Conservation (phyloP, 35 echinoderm and acorn worm genomes). For the Ptychodera flava region DNA sequence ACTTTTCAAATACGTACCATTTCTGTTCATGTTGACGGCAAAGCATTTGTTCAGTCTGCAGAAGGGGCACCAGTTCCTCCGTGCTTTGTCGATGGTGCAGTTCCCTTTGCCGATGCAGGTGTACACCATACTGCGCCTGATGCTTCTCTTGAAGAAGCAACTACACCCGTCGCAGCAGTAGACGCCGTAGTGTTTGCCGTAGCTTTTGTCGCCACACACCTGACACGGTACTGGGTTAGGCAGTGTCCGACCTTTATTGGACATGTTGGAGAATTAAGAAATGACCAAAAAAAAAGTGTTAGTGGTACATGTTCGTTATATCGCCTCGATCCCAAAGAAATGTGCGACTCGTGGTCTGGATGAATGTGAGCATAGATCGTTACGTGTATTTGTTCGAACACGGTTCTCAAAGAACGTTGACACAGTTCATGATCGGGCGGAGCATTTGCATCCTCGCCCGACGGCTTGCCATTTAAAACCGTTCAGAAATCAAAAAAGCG, state of each 20-base stretch:
- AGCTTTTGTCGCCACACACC: conserved; percentile 92
- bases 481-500: too few species aligned
- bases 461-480: too few species aligned
- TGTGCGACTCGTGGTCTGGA: too few species aligned
- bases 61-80: conserved; percentile 95
- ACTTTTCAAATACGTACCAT: conserved; percentile 49
- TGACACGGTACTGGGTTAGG: conserved; percentile 86
- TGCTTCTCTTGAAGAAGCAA: conserved; percentile 96
- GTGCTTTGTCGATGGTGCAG: conserved; percentile 87
- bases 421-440: too few species aligned
- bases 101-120: conserved; percentile 96
- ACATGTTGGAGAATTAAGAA: too few species aligned
- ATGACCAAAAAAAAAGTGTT: too few species aligned
- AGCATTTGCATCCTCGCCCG: too few species aligned
- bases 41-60: conserved; percentile 94
- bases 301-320: too few species aligned
- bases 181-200: conserved; percentile 96
- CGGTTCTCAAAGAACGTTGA: too few species aligned
- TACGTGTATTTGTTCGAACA: too few species aligned
- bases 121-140: conserved; percentile 87
- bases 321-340: too few species aligned
- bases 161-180: conserved; percentile 97
- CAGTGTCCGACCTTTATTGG: conserved; percentile 53
- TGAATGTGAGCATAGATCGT: too few species aligned
- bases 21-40: conserved; percentile 96